Evolutionary conservation across 2,113 vertebrate genomes (phyloP).

Genomic region (Gavialis gangeticus): DNA sequence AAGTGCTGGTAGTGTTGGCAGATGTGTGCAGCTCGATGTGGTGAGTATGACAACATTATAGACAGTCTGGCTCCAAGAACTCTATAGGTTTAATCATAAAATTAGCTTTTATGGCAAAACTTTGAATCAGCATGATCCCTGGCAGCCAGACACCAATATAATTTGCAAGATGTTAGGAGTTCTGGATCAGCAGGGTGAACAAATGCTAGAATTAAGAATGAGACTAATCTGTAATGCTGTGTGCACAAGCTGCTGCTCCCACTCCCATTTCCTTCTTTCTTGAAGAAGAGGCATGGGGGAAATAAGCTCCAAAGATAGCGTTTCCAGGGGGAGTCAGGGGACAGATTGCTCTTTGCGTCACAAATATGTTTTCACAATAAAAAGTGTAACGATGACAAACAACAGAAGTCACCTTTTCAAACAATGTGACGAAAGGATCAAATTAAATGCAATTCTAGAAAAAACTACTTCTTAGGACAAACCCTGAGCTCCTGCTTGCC

Average conservation of each 20-base stretch:
- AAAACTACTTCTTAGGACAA: conserved; percentile 22
- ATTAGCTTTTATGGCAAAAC: not conserved
- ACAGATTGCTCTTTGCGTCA: not conserved
- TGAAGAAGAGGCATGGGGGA: not conserved
- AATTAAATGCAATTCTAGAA: conserved; percentile 52
- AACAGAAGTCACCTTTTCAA: not conserved
- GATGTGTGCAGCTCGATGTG: not conserved
- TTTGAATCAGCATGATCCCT: conserved; percentile 29
- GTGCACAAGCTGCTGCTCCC: not conserved
- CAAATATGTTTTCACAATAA: conserved; percentile 19
- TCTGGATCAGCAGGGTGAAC: conserved; percentile 26
- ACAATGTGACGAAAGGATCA: conserved; percentile 48
- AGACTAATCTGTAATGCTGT: not conserved
- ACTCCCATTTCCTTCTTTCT: not conserved
- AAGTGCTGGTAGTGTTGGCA: not conserved
- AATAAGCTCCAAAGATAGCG: not conserved
- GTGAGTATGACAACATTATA: not conserved
- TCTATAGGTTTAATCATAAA: not conserved
- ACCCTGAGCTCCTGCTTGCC: not conserved
- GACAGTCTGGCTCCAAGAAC: not conserved
- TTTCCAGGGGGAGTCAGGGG: not conserved
- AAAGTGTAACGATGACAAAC: not conserved
- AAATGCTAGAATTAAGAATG: not conserved
- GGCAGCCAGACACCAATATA: not conserved
- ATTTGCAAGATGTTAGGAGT: not conserved